Conservation (phyloP, 2,797 vertebrate genomes). For the Meriones psammophilus region DNA sequence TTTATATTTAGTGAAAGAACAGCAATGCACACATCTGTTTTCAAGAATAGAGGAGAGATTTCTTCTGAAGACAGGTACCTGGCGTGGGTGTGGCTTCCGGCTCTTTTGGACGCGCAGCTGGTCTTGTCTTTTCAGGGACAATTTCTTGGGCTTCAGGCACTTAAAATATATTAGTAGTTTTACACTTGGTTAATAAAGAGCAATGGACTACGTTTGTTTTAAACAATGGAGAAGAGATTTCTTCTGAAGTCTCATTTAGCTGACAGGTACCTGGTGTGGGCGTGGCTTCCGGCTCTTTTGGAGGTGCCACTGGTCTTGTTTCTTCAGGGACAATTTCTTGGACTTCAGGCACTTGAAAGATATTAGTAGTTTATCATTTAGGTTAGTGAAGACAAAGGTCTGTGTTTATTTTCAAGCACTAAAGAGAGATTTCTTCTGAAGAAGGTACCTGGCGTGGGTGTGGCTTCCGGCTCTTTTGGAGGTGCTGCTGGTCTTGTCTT, state of each 20-base stretch:
- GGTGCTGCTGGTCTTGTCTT: conserved; percentile 37
- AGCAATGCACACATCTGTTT: too few species aligned
- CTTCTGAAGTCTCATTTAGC: too few species aligned
- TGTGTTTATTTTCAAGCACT: background rate
- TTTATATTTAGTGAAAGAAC: too few species aligned
- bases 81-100: conserved; percentile 26
- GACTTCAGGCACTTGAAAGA: conserved; percentile 89
- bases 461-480: conserved; percentile 66
- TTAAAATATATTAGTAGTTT: conserved; percentile 85
- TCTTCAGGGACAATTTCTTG: conserved; percentile 78
- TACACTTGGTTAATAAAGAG: too few species aligned
- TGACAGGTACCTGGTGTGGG: background rate
- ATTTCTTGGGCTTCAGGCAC: conserved; percentile 84
- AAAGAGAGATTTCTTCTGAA: background rate
- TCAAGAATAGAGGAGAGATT: too few species aligned
- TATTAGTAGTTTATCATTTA: background rate
- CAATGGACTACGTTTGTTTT: too few species aligned
- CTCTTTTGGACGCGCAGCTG: conserved; percentile 1
- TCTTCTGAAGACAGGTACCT: background rate
- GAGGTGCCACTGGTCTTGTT: background rate
- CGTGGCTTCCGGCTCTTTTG: conserved; percentile 64
- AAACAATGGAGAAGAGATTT: too few species aligned
- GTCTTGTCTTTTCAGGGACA: conserved; percentile 74
- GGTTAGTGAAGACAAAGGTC: background rate
- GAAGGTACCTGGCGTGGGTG: background rate